Evolutionary conservation across 2,113 vertebrate species (phyloP).

Genomic region (Psittacara wagleri): DNA sequence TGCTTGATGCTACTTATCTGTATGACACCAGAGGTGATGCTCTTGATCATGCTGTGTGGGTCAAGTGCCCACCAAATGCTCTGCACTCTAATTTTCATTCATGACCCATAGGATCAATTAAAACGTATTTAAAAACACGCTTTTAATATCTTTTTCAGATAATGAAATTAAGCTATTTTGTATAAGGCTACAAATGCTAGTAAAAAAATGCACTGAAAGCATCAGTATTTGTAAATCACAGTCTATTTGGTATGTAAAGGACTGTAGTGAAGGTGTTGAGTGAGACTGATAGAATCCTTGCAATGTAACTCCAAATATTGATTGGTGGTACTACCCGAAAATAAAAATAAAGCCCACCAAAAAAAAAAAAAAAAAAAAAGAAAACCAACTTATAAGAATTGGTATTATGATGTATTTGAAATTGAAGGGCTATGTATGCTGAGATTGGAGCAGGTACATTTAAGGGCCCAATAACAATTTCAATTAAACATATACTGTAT

Average conservation of each 20-base stretch:
- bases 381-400: not conserved
- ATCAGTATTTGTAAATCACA: not conserved
- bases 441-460: not conserved
- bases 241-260: fast-evolving
- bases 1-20: not conserved
- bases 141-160: not conserved
- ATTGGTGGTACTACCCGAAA: not conserved
- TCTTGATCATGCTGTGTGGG: not conserved
- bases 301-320: not conserved
- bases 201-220: not conserved
- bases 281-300: not conserved
- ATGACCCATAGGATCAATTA: not conserved
- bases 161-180: not conserved
- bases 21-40: not conserved
- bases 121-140: not conserved
- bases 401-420: not conserved
- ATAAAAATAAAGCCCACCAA: not conserved
- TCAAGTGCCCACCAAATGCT: not conserved
- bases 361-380: not conserved
- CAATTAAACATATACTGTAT: not conserved
- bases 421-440: not conserved
- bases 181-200: not conserved
- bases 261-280: not conserved
- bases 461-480: not conserved
- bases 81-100: not conserved